These are phyloP conservation scores for Anoplophora glabripennis DNA, from an alignment of 1,140 invertebrate genomes.

Conservation along the genomic window DNA sequence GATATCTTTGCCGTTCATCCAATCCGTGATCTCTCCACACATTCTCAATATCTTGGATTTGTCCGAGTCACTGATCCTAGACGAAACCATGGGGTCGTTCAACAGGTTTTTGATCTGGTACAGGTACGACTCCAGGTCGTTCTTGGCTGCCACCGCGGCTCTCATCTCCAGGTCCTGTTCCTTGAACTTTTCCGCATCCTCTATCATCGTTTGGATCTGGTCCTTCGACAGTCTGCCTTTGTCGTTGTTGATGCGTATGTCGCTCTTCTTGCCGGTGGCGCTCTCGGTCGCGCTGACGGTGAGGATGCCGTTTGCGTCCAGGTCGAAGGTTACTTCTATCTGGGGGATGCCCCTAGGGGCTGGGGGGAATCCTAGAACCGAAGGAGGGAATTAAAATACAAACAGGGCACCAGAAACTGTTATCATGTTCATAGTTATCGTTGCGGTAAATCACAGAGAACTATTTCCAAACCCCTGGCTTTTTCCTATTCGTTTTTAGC, in stretches of 20 bases:
- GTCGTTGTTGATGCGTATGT: conserved; percentile 53
- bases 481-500: neutral
- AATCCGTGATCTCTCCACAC: conserved; percentile 55
- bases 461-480: too few relatives aligned
- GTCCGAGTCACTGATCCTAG: conserved; percentile 48
- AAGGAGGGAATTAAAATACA: too few relatives aligned
- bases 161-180: conserved; percentile 55
- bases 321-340: conserved; percentile 50
- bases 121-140: conserved; percentile 67
- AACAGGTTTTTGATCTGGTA: conserved; percentile 64
- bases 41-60: conserved; percentile 49
- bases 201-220: conserved; percentile 58
- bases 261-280: conserved; percentile 50
- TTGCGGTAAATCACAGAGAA: too few relatives aligned
- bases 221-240: conserved; percentile 48
- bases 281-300: conserved; percentile 61
- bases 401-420: too few relatives aligned
- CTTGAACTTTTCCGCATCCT: conserved; percentile 57
- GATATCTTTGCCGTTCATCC: conserved; percentile 64
- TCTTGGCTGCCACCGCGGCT: conserved; percentile 60
- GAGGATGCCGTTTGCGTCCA: conserved; percentile 57
- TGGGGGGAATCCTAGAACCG: conserved; percentile 58
- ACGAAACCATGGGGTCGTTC: conserved; percentile 44
- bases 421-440: too few relatives aligned
- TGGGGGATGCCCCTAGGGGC: conserved; percentile 51